Conservation (phyloP, 2,888 invertebrate genomes). For the Hermaeophaga mercurialis region DNA sequence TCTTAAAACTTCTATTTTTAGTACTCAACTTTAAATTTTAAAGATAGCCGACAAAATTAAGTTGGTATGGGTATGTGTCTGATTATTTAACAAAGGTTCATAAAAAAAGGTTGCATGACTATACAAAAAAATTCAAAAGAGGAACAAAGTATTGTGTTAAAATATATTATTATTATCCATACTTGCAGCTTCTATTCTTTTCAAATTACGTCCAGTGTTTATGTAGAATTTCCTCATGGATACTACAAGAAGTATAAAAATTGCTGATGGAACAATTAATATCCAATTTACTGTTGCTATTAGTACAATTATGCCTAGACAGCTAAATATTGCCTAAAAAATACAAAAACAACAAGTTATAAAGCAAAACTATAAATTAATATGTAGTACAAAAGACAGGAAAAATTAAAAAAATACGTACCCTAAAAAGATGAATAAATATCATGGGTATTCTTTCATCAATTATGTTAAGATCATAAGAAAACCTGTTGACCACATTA, state of each 20-base stretch:
- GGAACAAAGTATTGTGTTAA: no score
- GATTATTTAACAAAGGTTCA: no score
- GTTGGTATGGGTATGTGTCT: no score
- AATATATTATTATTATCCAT: constrained; percentile 7
- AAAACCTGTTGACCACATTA: constrained; percentile 38
- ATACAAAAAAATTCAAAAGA: no score
- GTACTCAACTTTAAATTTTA: no score
- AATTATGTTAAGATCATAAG: constrained; percentile 34
- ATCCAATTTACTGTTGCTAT: constrained; percentile 40
- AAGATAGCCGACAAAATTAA: no score
- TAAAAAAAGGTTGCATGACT: no score
- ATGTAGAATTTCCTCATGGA: constrained; percentile 35
- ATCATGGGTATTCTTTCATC: constrained; percentile 40
- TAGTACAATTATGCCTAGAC: constrained; percentile 41
- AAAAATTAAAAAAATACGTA: constrained; percentile 26
- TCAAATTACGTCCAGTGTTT: constrained; percentile 38
- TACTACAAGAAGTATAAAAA: constrained; percentile 31
- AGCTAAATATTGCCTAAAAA: constrained; percentile 36
- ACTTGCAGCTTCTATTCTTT: constrained; percentile 38
- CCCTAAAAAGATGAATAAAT: constrained; percentile 31
- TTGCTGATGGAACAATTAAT: constrained; percentile 31
- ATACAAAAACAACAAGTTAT: no score
- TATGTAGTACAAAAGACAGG: no score
- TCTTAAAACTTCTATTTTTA: no score
- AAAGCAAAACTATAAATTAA: no score